Evolutionary conservation across 92 coral and sea anemone genomes (phyloP).

Genomic region (Blastomussa wellsi): DNA sequence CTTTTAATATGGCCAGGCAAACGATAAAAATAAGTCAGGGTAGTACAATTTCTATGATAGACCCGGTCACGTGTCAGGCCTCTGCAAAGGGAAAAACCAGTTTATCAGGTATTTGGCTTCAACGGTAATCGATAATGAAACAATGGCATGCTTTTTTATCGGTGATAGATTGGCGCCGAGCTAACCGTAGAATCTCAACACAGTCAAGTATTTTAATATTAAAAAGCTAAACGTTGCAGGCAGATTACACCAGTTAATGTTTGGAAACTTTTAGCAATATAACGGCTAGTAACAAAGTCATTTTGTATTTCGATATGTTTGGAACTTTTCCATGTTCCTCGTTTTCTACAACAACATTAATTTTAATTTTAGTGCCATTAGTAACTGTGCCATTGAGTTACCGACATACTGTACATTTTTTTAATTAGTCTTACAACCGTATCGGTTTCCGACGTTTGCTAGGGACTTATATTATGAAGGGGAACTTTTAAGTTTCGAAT

Average conservation of each 20-base stretch:
- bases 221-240: background rate
- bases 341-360: background rate
- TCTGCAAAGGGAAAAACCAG: too few relatives aligned
- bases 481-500: background rate
- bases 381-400: background rate
- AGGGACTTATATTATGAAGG: too few relatives aligned
- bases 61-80: too few relatives aligned
- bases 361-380: background rate
- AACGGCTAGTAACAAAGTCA: background rate
- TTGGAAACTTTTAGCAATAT: background rate
- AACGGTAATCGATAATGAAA: too few relatives aligned
- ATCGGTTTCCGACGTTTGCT: background rate
- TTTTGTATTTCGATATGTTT: background rate
- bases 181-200: too few relatives aligned
- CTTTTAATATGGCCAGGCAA: too few relatives aligned
- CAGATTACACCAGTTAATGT: background rate
- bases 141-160: too few relatives aligned
- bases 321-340: background rate
- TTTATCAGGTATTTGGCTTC: too few relatives aligned
- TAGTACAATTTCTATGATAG: too few relatives aligned
- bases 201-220: too few relatives aligned
- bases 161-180: too few relatives aligned
- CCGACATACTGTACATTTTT: slow-evolving; percentile 8
- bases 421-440: background rate
- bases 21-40: too few relatives aligned